Evolutionary conservation across 92 coral and sea anemone genomes (phyloP), one percentile per base, ranked within the genome.

Genomic region (Actinostola sp.): DNA sequence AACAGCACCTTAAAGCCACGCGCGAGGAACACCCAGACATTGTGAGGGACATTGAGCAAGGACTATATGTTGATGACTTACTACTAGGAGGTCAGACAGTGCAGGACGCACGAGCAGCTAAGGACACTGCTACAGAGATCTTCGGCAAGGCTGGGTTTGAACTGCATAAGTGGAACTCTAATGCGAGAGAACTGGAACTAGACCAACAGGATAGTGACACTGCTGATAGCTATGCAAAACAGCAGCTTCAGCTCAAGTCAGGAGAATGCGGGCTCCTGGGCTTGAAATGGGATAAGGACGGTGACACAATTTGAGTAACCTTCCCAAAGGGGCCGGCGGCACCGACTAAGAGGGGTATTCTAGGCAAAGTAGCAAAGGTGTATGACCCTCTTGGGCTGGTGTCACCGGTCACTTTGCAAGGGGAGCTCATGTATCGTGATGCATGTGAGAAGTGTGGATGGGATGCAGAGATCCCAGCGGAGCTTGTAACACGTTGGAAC

Each of bases 301-400:
- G 38, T 29, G 82, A 80, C 42, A 52, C 72, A 8, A 27, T 61
- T 25, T 87, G 43, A 13, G 81, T 71, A 29, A 58, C 56, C 48
- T 49, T 63, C 44, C 88, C 88, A 19, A 8, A 32, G 24, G 72
- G 67, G 7, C 27, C 64, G 14, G 77, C 63, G 1, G 15, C 24
- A 19, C 84, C 78, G 5, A 87, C 82, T 4, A 83, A 87, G 68
- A 83, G 92, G 48, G 85, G n/a, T n/a, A n/a, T n/a, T n/a, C n/a
- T n/a, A n/a, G n/a, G n/a, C n/a, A n/a, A 88, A 17, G 72, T 70
- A 11, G 81, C 84, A 1, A 82, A 76, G 29, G 61, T 87, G 17
- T 83, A 83, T 72, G 82, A 83, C 79, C 91, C 92, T 28, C 92
- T 87, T 44, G 88, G 86, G 0, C 63, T 87, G 32, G 82, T 68